These are phyloP conservation scores for Hypotaenidia okinawae DNA, from an alignment of 2,797 vertebrate genomes.

Conservation along the genomic window DNA sequence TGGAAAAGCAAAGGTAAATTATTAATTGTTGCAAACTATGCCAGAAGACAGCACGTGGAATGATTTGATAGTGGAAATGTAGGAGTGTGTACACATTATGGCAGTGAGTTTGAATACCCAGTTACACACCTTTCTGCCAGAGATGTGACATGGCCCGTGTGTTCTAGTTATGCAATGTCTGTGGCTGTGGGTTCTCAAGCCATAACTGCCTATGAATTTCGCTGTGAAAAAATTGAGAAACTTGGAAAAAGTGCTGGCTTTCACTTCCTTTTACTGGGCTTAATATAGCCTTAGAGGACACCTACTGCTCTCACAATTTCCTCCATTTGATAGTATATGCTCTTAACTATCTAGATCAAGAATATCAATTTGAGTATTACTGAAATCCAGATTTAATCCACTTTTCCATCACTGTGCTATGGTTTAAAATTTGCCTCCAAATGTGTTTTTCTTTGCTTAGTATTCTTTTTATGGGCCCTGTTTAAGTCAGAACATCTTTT, in stretches of 20 bases:
- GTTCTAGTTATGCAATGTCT: background rate
- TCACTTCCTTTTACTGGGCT: constrained; percentile 34
- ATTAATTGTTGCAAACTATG: background rate
- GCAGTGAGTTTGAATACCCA: background rate
- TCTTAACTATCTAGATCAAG: background rate
- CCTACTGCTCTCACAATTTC: too few species aligned
- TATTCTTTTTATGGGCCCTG: background rate
- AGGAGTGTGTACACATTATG: background rate
- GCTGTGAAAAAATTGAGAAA: background rate
- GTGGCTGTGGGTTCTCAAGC: background rate
- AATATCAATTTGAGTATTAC: background rate
- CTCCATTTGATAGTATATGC: background rate
- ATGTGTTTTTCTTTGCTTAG: background rate
- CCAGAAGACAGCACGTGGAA: background rate
- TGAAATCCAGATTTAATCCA: background rate
- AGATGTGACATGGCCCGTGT: background rate
- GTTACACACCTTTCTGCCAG: background rate
- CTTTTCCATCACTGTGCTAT: background rate
- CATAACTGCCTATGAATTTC: constrained; percentile 55
- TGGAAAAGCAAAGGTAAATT: constrained; percentile 94
- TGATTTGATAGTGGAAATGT: background rate
- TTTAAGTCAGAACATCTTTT: background rate
- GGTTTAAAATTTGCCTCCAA: background rate
- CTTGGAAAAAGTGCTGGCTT: background rate
- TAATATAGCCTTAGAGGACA: background rate